Evolutionary conservation across 2,113 vertebrate genomes (phyloP), one percentile per base, ranked within the genome.

Genomic region (Girardinichthys multiradiatus): DNA sequence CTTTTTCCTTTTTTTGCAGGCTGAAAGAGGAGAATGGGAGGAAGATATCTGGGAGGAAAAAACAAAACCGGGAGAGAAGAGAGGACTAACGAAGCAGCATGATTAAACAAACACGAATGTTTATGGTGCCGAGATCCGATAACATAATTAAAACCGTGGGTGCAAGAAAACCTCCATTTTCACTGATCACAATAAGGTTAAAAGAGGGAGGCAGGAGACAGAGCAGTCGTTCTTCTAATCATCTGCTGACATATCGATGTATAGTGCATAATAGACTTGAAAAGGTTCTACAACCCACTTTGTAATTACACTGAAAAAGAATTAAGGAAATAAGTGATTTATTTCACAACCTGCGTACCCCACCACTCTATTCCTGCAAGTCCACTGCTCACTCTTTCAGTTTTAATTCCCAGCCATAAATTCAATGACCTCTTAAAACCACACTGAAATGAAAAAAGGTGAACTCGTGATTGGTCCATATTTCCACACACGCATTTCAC

Each of bases 91-190:
- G 28, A 39, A 48, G n/a, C 27, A 64, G 61, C 59, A 65, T 48
- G 68, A 76, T 72, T 42, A 78, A 68, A 80, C 68, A 83, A 60
- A 61, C 74, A 68, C 17, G 39, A 42, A n/a, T n/a, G n/a, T 81
- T 76, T 66, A 75, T 73, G 77, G 70, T 39, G 70, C 68, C 45
- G 63, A 63, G 70, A 70, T 78, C 68, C 76, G 74, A 82, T 75
- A 76, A 37, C 72, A 84, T 70, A 72, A 73, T 80, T 62, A 79
- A 86, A 79, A 84, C 79, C 86, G 83, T 86, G 74, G 51, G 61
- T 74, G 67, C 81, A 70, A 84, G 71, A 60, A 82, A 73, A 51
- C 76, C 68, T 66, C 84, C 61, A 28, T 68, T 60, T 61, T 58
- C 19, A n/a, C 73, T 9, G 69, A 80, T 80, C 70, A 81, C 69